Evolutionary conservation across 2,797 vertebrate genomes (phyloP).

Genomic region (Sphaeramia orbicularis): DNA sequence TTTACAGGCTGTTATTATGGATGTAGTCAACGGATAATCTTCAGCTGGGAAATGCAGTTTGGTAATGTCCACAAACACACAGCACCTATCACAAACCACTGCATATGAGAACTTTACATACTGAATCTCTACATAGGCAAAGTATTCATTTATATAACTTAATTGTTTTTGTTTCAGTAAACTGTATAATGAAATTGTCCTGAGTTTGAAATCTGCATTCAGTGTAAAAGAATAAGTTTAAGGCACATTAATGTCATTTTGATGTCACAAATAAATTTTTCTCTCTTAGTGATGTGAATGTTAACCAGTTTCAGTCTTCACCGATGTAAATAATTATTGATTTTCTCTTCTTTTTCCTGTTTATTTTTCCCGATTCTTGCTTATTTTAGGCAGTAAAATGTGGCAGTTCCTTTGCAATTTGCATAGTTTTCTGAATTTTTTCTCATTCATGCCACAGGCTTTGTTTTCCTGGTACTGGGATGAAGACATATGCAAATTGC

Average conservation of each 20-base stretch:
- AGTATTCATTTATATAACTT: constrained; percentile 10
- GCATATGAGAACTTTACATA: too few species aligned
- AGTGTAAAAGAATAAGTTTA: neutral
- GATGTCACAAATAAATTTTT: neutral
- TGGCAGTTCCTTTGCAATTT: neutral
- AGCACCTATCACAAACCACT: too few species aligned
- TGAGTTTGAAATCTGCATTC: neutral
- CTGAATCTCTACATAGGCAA: neutral
- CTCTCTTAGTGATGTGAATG: neutral
- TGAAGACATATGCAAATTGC: constrained; percentile 12
- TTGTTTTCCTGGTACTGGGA: constrained; percentile 9
- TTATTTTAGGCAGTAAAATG: neutral
- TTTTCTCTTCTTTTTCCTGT: neutral
- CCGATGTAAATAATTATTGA: too few species aligned
- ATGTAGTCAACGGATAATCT: too few species aligned
- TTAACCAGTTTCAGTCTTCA: neutral
- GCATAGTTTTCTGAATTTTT: neutral
- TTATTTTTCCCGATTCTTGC: neutral
- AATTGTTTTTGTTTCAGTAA: constrained; percentile 12
- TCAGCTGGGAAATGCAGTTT: too few species aligned
- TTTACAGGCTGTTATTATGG: too few species aligned
- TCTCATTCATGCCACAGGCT: neutral
- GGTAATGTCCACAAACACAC: too few species aligned
- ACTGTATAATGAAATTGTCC: constrained; percentile 5
- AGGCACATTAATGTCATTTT: neutral